Percentiles rank a stretch among this genome's conserved stretches.
These are phyloP conservation scores for Halocynthia roretzi DNA, from an alignment of 23 tunicate genomes.

Conservation along the genomic window DNA sequence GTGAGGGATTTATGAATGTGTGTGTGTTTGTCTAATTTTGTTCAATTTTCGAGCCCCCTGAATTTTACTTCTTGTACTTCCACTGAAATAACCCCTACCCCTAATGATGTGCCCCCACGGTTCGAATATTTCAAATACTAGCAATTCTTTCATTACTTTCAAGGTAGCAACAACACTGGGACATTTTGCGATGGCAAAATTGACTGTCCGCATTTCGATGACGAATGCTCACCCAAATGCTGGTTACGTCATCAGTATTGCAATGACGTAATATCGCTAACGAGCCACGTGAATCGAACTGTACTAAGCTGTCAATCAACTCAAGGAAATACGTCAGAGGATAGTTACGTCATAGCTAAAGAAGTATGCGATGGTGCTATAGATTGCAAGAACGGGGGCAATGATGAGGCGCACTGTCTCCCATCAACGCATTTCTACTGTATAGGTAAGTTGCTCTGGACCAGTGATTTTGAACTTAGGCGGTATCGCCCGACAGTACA, in stretches of 20 bases:
- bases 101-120: too few species aligned
- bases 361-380: slow-evolving; percentile 45
- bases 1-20: too few species aligned
- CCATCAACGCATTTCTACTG: slow-evolving; percentile 64
- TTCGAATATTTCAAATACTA: too few species aligned
- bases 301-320: not conserved
- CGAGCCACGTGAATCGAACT: slow-evolving; percentile 4
- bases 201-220: slow-evolving; percentile 62
- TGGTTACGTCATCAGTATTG: slow-evolving; percentile 58
- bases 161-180: not conserved
- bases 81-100: too few species aligned
- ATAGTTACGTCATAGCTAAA: not conserved
- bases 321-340: not conserved
- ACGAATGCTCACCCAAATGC: slow-evolving; percentile 61
- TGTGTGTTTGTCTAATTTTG: too few species aligned
- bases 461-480: not conserved
- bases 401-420: slow-evolving; percentile 53
- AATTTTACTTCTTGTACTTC: too few species aligned
- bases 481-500: not conserved
- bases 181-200: slow-evolving; percentile 48
- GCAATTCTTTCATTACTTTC: not conserved
- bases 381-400: slow-evolving; percentile 29
- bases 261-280: not conserved
- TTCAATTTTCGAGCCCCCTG: too few species aligned
- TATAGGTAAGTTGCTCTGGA: slow-evolving; percentile 27